Evolutionary conservation across 1,140 invertebrate genomes (phyloP), one percentile per base, ranked within the genome.

Genomic region (Archivesica marissinica): DNA sequence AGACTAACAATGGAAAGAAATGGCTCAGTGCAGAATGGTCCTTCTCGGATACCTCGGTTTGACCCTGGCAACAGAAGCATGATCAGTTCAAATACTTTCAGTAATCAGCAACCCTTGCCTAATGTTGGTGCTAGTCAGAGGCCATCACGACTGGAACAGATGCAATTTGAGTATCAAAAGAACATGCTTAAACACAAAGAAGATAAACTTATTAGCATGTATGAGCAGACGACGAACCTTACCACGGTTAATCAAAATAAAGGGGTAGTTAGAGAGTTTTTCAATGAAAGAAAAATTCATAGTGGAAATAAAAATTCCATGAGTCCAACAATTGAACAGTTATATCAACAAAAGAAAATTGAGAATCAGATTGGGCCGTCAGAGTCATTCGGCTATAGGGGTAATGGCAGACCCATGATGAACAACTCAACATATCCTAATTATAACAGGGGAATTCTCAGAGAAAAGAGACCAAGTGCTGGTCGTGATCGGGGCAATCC

Each of bases 141-240:
- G 33, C 90, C 88, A 17, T 93, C 93, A 6, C 88, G 86, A 41
- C 86, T 94, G 17, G 85, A 92, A 72, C 89, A 89, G 82, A 88
- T 94, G 78, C 93, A 94, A 83, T 89, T 89, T 6, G 88, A 93
- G 61, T 92, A 93, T 61, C 92, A 93, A 44, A 90, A 91, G 39
- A 91, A 90, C 85, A 80, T 94, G 30, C 68, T 94, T 88, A 88
- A 92, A 83, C 92, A 94, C 77, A 94, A 94, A 82, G 94, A 93
- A 78, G 88, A 92, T 30, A 92, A 91, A 82, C 79, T 93, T 47
- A 75, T 92, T 0, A 83, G 88, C 52, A 89, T 94, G 87, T 93
- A 92, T 64, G 91, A 94, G 80, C 90, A 94, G 86, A 82, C 90
- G 85, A 90, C 89, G 75, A 91, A 92, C 59, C 56, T 93, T 52